A percentile compares a stretch with the other conserved stretches of the same genome.
phyloP scores from a whole-genome alignment of 2,113 vertebrate species.

The Petrocephalus zakoni region DNA sequence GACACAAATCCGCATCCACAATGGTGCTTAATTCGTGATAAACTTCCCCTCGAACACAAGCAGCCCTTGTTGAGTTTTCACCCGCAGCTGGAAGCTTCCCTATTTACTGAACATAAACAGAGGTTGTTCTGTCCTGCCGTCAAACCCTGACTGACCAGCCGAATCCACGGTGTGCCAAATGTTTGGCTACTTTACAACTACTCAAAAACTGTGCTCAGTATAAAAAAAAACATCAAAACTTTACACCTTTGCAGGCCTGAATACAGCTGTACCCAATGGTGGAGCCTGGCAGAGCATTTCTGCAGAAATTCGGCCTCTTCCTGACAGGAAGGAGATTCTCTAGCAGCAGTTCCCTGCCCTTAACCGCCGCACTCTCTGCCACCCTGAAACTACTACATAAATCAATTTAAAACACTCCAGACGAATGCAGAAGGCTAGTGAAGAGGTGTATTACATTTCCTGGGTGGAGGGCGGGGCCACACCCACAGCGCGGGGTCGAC shows the following conservation, averaged over 20 bases:
- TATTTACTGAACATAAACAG: not conserved
- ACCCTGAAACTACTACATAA: not conserved
- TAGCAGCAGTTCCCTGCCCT: not conserved
- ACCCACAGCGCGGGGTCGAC: not conserved
- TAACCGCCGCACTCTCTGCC: not conserved
- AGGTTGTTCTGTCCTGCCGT: not conserved
- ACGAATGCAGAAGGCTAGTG: not conserved
- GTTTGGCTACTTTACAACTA: not conserved
- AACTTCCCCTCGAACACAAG: not conserved
- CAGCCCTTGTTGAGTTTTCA: not conserved
- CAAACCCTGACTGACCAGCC: not conserved
- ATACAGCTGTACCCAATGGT: not conserved
- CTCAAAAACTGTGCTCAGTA: not conserved
- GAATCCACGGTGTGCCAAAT: not conserved
- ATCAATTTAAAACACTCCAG: not conserved
- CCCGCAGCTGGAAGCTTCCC: not conserved
- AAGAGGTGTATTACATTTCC: not conserved
- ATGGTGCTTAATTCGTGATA: not conserved
- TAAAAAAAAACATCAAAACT: not conserved
- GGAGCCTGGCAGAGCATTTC: not conserved
- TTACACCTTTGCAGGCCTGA: not conserved
- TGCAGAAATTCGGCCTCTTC: not conserved
- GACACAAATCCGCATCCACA: not conserved
- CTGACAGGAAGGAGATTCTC: not conserved
- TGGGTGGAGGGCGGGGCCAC: not conserved